A percentile compares a stretch with the other conserved stretches of the same genome.
These are phyloP conservation scores for Sinocyclocheilus anshuiensis DNA, from an alignment of 2,113 vertebrate species.

Conservation along the genomic window DNA sequence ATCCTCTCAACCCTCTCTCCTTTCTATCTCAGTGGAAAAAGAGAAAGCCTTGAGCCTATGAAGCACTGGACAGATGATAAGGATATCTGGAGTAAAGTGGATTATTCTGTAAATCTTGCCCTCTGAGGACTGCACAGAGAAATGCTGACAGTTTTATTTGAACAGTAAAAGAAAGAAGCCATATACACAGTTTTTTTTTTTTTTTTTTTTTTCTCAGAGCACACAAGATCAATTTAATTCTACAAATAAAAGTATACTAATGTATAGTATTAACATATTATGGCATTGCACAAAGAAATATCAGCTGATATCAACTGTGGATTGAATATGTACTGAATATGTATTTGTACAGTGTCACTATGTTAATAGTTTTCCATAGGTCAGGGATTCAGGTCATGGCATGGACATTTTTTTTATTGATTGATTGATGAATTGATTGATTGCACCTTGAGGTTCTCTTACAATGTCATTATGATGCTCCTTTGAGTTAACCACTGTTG, in stretches of 20 bases:
- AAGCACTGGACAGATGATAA: conserved; percentile 28
- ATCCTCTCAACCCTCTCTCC: not conserved
- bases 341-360: not conserved
- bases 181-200: not conserved
- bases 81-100: conserved; percentile 42
- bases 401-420: no score
- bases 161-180: conserved; percentile 19
- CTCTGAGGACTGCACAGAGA: conserved; percentile 21
- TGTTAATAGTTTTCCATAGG: not conserved
- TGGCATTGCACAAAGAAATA: not conserved
- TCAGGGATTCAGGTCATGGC: no score
- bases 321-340: not conserved
- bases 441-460: no score
- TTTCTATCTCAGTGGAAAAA: conserved; percentile 13
- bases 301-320: not conserved
- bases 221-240: not conserved
- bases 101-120: conserved; percentile 41
- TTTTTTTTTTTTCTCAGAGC: conserved; percentile 16
- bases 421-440: no score
- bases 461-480: no score
- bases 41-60: conserved; percentile 33
- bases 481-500: no score
- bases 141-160: conserved; percentile 36
- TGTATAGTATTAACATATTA: not conserved
- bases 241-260: not conserved